A percentile compares a stretch with the other conserved stretches of the same genome.
phyloP scores from a whole-genome alignment of 2,797 vertebrate species.

The Pelobates cultripes region DNA sequence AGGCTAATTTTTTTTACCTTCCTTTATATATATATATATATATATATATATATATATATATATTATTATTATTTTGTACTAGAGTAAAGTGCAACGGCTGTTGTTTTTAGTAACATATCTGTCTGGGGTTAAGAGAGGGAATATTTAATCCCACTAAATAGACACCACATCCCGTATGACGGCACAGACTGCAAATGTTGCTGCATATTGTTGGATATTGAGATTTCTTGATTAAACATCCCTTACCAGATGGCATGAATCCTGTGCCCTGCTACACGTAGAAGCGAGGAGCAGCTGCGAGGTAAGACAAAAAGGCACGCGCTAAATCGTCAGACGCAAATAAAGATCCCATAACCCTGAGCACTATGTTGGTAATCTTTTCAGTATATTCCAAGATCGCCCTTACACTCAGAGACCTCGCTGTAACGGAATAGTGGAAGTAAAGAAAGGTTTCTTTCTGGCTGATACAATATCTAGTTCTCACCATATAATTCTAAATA shows the following conservation, averaged over 20 bases:
- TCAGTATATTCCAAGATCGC: conserved; percentile 9
- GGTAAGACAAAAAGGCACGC: conserved; percentile 34
- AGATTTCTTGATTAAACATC: conserved; percentile 23
- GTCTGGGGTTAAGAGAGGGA: conserved; percentile 10
- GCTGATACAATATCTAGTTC: too few relatives aligned
- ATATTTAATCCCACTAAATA: conserved; percentile 36
- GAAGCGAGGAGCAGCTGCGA: conserved; percentile 44
- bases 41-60: too few relatives aligned
- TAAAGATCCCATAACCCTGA: conserved; percentile 44
- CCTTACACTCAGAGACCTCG: too few relatives aligned
- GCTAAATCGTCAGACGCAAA: conserved; percentile 40
- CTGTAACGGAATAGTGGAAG: too few relatives aligned
- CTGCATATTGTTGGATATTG: conserved; percentile 38
- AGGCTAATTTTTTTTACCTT: too few relatives aligned
- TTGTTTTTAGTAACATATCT: neutral
- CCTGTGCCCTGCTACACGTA: conserved; percentile 29
- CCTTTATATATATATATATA: too few relatives aligned
- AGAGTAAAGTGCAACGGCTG: neutral
- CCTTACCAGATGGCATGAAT: conserved; percentile 34
- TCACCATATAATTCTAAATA: too few relatives aligned
- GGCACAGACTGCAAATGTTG: conserved; percentile 10
- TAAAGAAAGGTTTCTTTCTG: too few relatives aligned
- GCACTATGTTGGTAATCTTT: conserved; percentile 27
- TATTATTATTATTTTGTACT: too few relatives aligned
- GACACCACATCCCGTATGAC: conserved; percentile 4